Evolutionary conservation across 1,140 invertebrate species (phyloP).

Genomic region (Drosophila miranda): DNA sequence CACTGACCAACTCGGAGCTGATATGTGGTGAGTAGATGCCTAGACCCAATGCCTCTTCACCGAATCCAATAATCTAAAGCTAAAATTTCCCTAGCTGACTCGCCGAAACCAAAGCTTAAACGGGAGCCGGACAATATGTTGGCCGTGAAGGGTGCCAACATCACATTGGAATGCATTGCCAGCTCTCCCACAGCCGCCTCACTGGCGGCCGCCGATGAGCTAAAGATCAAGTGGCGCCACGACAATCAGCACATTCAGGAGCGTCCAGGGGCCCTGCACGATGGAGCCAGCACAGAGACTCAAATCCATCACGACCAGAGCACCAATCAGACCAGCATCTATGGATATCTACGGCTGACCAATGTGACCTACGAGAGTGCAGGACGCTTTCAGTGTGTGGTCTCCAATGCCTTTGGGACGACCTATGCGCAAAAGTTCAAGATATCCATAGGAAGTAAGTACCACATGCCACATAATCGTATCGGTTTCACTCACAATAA

Average conservation of each 20-base stretch:
- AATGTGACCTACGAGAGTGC: conserved; percentile 84
- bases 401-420: conserved; percentile 94
- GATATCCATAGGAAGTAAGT: conserved; percentile 91
- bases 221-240: conserved; percentile 94
- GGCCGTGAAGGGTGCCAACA: conserved; percentile 92
- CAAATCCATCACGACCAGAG: conserved; percentile 73
- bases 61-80: conserved; percentile 92
- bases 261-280: conserved; percentile 49
- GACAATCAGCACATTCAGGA: conserved; percentile 88
- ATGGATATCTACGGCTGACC: conserved; percentile 65
- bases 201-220: conserved; percentile 83
- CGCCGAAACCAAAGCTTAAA: conserved; percentile 92
- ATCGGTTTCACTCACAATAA: neutral
- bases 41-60: conserved; percentile 14
- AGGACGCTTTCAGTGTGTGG: conserved; percentile 96
- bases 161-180: conserved; percentile 92
- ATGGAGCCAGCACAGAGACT: conserved; percentile 66
- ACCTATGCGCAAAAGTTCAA: conserved; percentile 94
- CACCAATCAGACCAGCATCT: conserved; percentile 73
- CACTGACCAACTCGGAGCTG: conserved; percentile 87
- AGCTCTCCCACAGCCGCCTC: conserved; percentile 84
- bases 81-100: conserved; percentile 84
- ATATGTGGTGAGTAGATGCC: conserved; percentile 85
- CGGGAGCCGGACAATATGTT: conserved; percentile 91
- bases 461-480: neutral